Evolutionary conservation across 2,797 vertebrate species (phyloP), one percentile per base, ranked within the genome.

Genomic region (Clarias fuscus): DNA sequence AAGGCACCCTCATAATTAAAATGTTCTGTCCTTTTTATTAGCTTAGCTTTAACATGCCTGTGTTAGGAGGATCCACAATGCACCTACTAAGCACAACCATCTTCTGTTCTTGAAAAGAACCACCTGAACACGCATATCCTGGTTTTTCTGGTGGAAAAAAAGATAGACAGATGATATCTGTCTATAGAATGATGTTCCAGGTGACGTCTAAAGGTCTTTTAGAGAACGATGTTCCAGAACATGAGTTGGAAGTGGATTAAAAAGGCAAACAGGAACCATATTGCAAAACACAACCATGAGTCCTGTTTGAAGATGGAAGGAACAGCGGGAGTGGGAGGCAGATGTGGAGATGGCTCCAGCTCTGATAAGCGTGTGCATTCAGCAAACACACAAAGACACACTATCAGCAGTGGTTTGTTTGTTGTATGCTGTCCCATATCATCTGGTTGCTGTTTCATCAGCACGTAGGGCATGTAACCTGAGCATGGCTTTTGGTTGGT

Each of bases 331-430:
- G 86, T 87, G 89, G 83, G 88, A 84, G 79, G 84, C 62, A 87
- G 87, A 83, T 79, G 85, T 64, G 67, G 76, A 87, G 90, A 91
- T 92, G 90, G 88, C 89, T 93, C 87, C 83, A 86, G 87, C 43
- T 72, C 58, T 90, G 93, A 94, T 94, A 93, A 93, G 88, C 88
- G 82, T 89, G 85, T 88, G 86, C 73, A 83, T 71, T 89, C 82
- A 91, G 90, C 89, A 90, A 90, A 90, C 91, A 91, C 59, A 85
- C 82, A 24, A 77, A 48, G 24, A 85, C 77, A 78, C 82, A 68
- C 53, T 87, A 90, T 88, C 71, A 86, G 75, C 65, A 72, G 72
- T 75, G 10, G 72, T 70, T 10, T 86, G 78, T 88, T 82, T 89
- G 76, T 78, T 89, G 73, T 87, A 88, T 64, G 85, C 77, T 91